Percentiles rank a stretch among this genome's conserved stretches.
These are phyloP conservation scores for Drosophila serrata DNA, from an alignment of 1,140 invertebrate species.

Conservation along the genomic window DNA sequence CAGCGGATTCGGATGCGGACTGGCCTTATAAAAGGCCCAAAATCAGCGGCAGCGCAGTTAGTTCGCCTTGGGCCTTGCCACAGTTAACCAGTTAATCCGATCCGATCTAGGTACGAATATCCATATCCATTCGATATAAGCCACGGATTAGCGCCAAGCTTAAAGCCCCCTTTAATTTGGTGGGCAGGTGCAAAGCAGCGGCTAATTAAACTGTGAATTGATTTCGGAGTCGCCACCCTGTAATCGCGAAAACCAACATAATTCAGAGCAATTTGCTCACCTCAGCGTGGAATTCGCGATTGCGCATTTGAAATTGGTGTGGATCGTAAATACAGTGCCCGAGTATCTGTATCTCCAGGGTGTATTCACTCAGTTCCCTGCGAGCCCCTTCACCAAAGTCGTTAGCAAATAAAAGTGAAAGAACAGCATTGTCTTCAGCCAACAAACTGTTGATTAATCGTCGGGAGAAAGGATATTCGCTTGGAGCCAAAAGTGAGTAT, in stretches of 20 bases:
- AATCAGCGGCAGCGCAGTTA: constrained; percentile 70
- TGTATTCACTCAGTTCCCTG: constrained; percentile 12
- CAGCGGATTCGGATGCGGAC: constrained; percentile 45
- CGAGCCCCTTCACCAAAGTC: constrained; percentile 14
- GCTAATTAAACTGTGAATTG: constrained; percentile 66
- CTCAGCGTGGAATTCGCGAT: constrained; percentile 65
- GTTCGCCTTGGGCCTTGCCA: constrained; percentile 75
- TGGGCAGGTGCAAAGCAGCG: constrained; percentile 62
- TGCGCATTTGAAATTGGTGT: constrained; percentile 53
- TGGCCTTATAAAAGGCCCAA: constrained; percentile 74
- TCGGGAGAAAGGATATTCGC: constrained; percentile 40
- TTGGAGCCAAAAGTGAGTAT: constrained; percentile 32
- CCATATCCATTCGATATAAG: not conserved
- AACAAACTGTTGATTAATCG: constrained; percentile 36
- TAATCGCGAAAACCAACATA: constrained; percentile 58
- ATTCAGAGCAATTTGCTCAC: constrained; percentile 60
- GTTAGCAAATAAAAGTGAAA: constrained; percentile 67
- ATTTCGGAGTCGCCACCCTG: constrained; percentile 23
- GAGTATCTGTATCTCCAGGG: constrained; percentile 22
- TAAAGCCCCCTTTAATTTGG: constrained; percentile 7
- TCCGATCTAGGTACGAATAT: constrained; percentile 19
- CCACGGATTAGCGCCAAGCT: constrained; percentile 33
- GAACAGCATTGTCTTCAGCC: constrained; percentile 32
- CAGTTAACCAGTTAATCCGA: constrained; percentile 45
- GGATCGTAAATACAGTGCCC: constrained; percentile 49